Base-by-base conservation (phyloP, 1,140 invertebrate genomes). In the Bombus affinis region DNA sequence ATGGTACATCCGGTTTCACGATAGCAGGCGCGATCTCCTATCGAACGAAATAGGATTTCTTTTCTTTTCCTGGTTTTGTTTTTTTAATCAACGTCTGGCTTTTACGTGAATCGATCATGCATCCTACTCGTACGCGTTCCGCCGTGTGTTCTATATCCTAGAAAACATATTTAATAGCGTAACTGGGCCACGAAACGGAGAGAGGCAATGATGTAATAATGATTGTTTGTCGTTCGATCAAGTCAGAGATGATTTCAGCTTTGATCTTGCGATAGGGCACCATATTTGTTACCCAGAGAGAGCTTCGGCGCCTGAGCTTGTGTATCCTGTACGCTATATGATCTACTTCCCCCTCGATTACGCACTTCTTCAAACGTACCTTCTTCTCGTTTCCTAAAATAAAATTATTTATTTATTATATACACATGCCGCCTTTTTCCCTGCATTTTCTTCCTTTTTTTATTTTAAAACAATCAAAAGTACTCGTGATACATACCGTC, bases 301-400 rank as follows among this genome's bases (percentile, higher is more conserved):
- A 96, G 92, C 80, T 96, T 96, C 42, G 96, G 95, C 42, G 92
- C 92, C 93, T 95, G 94, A 22, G 89, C 82, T 81, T 95, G 94
- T 72, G 92, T 91, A 10, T 95, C 94, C 32, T 92, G 90, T 59
- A 92, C 76, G 18, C 87, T 91, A 59, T 94, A 94, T n/a, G 91
- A 83, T 93, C 94, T 92, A 59, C 87, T 93, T 22, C 94, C 89
- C 1, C 95, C 94, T 91, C 93, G 92, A 77, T 95, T 95, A 83
- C 96, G 95, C 42, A 96, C 96, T 89, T 96, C 95, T 87, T 96
- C 96, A 87, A 97, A 97, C 8, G 90, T 93, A 32, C 95, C 96
- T 92, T 96, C 96, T 75, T 95, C 96, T 85, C 95, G 94, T 92
- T 93, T 95, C 90, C 96, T 96, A 87, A 28, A 94, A 94, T 83